Evolutionary conservation across 35 echinoderm and acorn worm species (phyloP).

Genomic region (Ptychodera flava): DNA sequence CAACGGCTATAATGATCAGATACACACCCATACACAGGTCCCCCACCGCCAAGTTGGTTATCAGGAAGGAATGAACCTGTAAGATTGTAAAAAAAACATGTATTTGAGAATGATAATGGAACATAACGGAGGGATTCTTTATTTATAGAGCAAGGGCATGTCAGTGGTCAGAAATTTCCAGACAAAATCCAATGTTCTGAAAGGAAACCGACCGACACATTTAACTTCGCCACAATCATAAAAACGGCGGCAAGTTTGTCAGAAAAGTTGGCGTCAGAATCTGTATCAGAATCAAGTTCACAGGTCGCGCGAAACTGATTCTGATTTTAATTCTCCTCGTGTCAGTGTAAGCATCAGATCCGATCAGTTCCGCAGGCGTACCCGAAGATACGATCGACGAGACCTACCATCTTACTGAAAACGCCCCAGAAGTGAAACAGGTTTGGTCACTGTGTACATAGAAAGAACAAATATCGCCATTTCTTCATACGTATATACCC

Average conservation of each 20-base stretch:
- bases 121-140: neutral
- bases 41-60: slow-evolving; percentile 89
- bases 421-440: too few relatives aligned
- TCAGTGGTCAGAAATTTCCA: neutral
- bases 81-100: neutral
- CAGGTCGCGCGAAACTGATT: too few relatives aligned
- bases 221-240: neutral
- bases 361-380: too few relatives aligned
- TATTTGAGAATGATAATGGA: neutral
- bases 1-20: slow-evolving; percentile 83
- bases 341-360: too few relatives aligned
- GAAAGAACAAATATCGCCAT: too few relatives aligned
- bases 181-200: neutral
- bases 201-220: neutral
- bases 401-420: too few relatives aligned
- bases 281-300: too few relatives aligned
- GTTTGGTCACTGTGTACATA: too few relatives aligned
- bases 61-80: slow-evolving; percentile 93
- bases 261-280: slow-evolving; percentile 7
- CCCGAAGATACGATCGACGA: too few relatives aligned
- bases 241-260: neutral
- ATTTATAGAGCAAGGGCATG: neutral
- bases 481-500: too few relatives aligned
- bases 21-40: slow-evolving; percentile 96
- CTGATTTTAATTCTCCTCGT: too few relatives aligned